A percentile compares a stretch with the other conserved stretches of the same genome.
phyloP scores from a whole-genome alignment of 2,888 invertebrate species.

The Calliphora vomitoria region DNA sequence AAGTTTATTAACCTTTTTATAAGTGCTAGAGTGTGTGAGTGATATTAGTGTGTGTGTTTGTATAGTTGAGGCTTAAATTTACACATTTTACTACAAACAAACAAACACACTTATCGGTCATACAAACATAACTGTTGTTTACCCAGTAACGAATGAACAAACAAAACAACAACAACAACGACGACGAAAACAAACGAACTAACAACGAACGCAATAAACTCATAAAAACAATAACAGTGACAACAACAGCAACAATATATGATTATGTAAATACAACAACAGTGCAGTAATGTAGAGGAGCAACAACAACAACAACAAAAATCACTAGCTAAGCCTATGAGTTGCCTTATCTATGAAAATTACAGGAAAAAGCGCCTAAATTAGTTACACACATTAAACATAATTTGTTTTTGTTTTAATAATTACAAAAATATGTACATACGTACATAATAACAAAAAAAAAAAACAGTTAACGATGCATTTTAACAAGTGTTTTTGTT shows the following conservation, averaged over 20 bases:
- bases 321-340: neutral
- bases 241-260: conserved; percentile 45
- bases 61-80: conserved; percentile 6
- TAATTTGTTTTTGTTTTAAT: neutral
- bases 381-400: conserved; percentile 29
- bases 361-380: conserved; percentile 25
- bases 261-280: conserved; percentile 59
- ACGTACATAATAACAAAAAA: neutral
- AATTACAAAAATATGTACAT: too few relatives aligned
- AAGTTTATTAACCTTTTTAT: conserved; percentile 70
- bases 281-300: neutral
- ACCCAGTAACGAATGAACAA: conserved; percentile 43
- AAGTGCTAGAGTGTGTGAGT: neutral
- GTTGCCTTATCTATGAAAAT: conserved; percentile 12
- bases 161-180: conserved; percentile 35
- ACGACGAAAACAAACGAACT: neutral
- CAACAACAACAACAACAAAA: neutral
- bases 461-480: neutral
- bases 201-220: neutral
- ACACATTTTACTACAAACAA: conserved; percentile 27
- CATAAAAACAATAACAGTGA: conserved; percentile 10
- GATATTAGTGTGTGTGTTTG: neutral
- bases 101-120: conserved; percentile 64
- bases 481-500: conserved; percentile 4
- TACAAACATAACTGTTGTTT: conserved; percentile 69